Conservation (phyloP, 1,140 invertebrate species). For the Drosophila biarmipes region DNA sequence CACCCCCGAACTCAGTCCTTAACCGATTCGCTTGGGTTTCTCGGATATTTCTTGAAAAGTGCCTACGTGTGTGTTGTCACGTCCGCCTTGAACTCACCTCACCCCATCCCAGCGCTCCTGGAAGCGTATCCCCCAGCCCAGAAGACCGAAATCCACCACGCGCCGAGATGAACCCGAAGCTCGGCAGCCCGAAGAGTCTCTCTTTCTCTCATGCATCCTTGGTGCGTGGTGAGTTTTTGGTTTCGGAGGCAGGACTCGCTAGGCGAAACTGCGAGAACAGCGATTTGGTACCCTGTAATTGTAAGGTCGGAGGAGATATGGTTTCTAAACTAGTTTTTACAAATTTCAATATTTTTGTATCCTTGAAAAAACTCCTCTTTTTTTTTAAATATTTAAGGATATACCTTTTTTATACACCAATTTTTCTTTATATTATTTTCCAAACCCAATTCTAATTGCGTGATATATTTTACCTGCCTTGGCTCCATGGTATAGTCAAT, state of each 20-base stretch:
- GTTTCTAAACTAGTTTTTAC: neutral
- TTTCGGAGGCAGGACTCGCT: conserved; percentile 33
- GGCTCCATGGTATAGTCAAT: neutral
- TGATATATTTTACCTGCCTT: neutral
- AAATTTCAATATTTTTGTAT: neutral
- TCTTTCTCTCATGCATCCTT: neutral
- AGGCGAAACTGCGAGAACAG: neutral
- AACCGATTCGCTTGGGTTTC: neutral
- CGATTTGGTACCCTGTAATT: neutral
- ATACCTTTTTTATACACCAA: too few relatives aligned
- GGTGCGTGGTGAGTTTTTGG: conserved; percentile 8
- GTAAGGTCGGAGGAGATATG: neutral
- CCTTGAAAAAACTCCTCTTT: neutral
- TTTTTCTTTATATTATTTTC: too few relatives aligned
- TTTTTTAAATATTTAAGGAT: too few relatives aligned
- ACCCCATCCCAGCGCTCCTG: too few relatives aligned
- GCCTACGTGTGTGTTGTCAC: conserved; percentile 56
- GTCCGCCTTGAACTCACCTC: conserved; percentile 14
- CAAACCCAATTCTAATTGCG: too few relatives aligned
- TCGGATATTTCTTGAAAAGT: conserved; percentile 7
- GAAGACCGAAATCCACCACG: neutral
- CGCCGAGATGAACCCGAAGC: conserved; percentile 25
- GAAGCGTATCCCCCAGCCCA: neutral
- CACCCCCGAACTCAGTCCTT: neutral
- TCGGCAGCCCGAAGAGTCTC: neutral